Evolutionary conservation across 2,797 vertebrate species (phyloP), one percentile per base, ranked within the genome.

Genomic region (Oryzias dopingdopingensis): DNA sequence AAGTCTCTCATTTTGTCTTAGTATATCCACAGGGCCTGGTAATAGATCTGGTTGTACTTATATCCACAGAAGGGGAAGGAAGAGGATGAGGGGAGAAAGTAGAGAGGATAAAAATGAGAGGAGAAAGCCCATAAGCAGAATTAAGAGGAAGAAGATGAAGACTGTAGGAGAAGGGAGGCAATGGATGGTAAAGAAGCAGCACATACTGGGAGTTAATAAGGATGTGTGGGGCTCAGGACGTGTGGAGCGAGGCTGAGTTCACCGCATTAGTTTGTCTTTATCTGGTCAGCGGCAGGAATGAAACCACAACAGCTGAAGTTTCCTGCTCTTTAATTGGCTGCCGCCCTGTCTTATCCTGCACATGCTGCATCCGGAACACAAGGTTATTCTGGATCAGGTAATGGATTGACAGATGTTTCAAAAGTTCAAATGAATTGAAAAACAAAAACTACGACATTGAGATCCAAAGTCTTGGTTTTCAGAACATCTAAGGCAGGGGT

Each of bases 1-100:
- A 95, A 96, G 93, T 90, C 92, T 93, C 94, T 95, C 88, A 92
- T 94, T 90, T 87, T 86, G 88, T 90, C 81, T 73, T 61, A 67
- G 77, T 83, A 61, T 79, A 86, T 92, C 87, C 85, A 73, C 79
- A 91, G 92, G 89, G 83, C 78, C 81, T 70, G 81, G 86, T 89
- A 82, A 92, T 91, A 89, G 86, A 92, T 92, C 84, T 76, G 71
- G 79, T 63, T 77, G 76, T 83, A 65, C 81, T 87, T 84, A 82
- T 73, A 77, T 87, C 83, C 62, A 45, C 66, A 67, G 70, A 61
- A 47, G 46, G 26, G 52, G 64, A 58, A 52, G 49, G 54, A 55
- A 12, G 58, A 42, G 43, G 48, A 32, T 16, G 56, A 59, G 53
- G 45, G 51, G 48, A 37, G 42, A 53, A 51, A 57, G 16, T 42